Evolutionary conservation across 2,888 invertebrate genomes (phyloP), one percentile per base, ranked within the genome.

Genomic region (Coleophora flavipennella): DNA sequence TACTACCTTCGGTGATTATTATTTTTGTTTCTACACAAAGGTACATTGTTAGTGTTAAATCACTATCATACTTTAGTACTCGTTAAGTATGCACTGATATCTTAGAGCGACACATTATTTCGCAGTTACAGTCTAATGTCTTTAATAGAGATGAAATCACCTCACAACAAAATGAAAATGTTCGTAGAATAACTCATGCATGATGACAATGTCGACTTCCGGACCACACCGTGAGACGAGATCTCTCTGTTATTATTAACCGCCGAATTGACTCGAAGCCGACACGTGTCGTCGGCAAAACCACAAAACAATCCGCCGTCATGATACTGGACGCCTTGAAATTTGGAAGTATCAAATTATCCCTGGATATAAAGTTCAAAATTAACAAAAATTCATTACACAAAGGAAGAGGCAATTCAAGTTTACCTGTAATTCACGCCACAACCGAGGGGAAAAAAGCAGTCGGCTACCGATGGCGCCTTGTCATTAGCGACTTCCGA

Each of bases 401-500:
- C 34, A 48, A 39, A 39, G 42, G 45, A 43, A 53, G 35, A 39
- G 37, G 39, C 48, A 39, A 46, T 44, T 51, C 49, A 50, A 53
- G 56, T 50, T 50, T 57, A 55, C 53, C 48, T 57, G 59, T 56
- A 59, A 64, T 71, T 73, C 67, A 65, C 62, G 66, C 67, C 59
- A 60, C 52, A 58, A 57, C 59, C 53, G 43, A 48, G 43, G 43
- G 55, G 57, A 67, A 67, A 69, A 70, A 68, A 65, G 48, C 36
- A 44, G 57, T 59, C 77, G 73, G 74, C 78, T 74, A 67, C 73
- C 57, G 62, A 62, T 69, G 81, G 80, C 83, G 81, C 83, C 81
- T 71, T 79, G 68, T 79, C 71, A 81, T 83, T 80, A 80, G 69
- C 57, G 55, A 78, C 78, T 80, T 81, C 83, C 81, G 78, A 83